Conservation (phyloP, 53 echinoderm and acorn worm species). For the Apostichopus leukothele region DNA sequence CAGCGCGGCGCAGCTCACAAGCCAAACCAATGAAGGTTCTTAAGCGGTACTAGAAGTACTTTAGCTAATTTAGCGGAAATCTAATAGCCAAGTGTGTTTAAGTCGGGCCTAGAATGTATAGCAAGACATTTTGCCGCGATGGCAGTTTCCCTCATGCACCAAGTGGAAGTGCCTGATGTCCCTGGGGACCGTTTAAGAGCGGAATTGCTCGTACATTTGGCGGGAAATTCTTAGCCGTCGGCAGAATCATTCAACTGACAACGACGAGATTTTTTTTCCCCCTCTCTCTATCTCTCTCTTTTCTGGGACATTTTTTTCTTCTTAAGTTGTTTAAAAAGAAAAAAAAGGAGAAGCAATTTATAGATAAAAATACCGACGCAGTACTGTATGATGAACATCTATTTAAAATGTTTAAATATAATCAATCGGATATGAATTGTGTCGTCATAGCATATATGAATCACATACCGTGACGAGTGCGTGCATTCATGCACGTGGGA, state of each 20-base stretch:
- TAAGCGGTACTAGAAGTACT: conserved; percentile 37
- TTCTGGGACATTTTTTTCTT: neutral
- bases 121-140: conserved; percentile 42
- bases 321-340: neutral
- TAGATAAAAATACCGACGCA: neutral
- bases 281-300: conserved; percentile 13
- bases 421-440: no score
- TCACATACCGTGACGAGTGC: no score
- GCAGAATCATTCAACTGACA: conserved; percentile 31
- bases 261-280: conserved; percentile 14
- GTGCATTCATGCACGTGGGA: no score
- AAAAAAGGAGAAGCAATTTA: neutral
- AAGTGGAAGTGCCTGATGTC: conserved; percentile 36
- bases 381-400: neutral
- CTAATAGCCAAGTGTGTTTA: conserved; percentile 39
- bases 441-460: no score
- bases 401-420: no score
- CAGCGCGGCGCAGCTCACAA: conserved; percentile 34
- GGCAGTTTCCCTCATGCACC: conserved; percentile 11
- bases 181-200: conserved; percentile 40
- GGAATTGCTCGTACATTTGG: conserved; percentile 44
- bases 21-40: conserved; percentile 14
- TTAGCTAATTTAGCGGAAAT: conserved; percentile 46
- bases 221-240: conserved; percentile 40
- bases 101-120: conserved; percentile 23